Evolutionary conservation across 1,140 invertebrate genomes (phyloP).

Genomic region (Heliconius hermathena): DNA sequence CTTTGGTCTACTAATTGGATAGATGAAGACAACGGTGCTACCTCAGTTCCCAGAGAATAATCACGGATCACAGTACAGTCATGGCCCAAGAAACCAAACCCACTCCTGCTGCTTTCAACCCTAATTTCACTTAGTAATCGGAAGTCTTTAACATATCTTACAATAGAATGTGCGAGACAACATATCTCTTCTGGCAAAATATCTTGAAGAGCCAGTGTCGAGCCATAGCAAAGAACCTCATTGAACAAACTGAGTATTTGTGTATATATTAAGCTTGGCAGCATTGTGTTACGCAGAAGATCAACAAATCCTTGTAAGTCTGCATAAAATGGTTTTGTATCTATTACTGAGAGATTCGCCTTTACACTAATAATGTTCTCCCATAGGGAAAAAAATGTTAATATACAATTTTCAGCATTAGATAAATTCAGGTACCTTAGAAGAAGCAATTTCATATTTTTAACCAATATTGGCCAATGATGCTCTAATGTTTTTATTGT

Average conservation of each 20-base stretch:
- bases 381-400: constrained; percentile 93
- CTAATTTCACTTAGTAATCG: constrained; percentile 86
- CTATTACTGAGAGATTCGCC: constrained; percentile 93
- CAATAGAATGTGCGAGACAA: constrained; percentile 90
- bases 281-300: constrained; percentile 86
- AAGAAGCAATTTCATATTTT: constrained; percentile 84
- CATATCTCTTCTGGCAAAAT: constrained; percentile 93
- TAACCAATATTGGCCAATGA: constrained; percentile 90
- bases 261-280: constrained; percentile 91
- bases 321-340: constrained; percentile 94
- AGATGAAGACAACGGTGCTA: constrained; percentile 58
- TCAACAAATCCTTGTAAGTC: constrained; percentile 91
- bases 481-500: constrained; percentile 92
- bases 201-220: constrained; percentile 92
- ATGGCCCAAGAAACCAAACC: constrained; percentile 82
- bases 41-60: constrained; percentile 64
- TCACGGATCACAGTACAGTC: constrained; percentile 72
- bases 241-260: constrained; percentile 92
- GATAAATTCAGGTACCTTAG: constrained; percentile 81
- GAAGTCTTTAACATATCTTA: constrained; percentile 92
- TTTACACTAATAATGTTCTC: constrained; percentile 95
- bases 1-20: constrained; percentile 72
- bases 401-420: constrained; percentile 86
- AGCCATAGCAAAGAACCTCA: constrained; percentile 94
- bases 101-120: constrained; percentile 77